Percentiles rank a stretch among this genome's conserved stretches.
These are phyloP conservation scores for Lepas anatifera DNA, from an alignment of 2,888 invertebrate species.

Conservation along the genomic window DNA sequence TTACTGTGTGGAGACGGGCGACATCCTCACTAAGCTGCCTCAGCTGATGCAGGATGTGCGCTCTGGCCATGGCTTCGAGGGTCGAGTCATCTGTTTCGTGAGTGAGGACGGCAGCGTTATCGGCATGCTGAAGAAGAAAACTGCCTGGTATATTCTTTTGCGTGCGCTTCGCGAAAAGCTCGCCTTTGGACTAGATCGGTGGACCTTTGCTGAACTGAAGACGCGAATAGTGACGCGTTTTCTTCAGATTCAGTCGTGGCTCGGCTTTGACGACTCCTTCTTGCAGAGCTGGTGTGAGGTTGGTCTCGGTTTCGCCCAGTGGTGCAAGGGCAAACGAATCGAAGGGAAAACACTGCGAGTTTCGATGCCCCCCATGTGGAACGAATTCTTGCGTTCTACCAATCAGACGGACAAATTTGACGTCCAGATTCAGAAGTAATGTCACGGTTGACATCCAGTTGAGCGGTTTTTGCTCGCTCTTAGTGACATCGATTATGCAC, in stretches of 20 bases:
- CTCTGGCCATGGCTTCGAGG: slow-evolving; percentile 31
- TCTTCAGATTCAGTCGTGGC: slow-evolving; percentile 34
- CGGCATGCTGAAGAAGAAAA: slow-evolving; percentile 37
- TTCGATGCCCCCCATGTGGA: neutral
- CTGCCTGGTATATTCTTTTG: slow-evolving; percentile 34
- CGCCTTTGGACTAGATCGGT: slow-evolving; percentile 18
- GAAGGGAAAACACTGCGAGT: neutral
- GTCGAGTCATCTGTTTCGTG: slow-evolving; percentile 36
- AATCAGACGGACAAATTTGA: neutral
- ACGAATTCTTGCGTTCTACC: neutral
- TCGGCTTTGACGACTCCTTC: slow-evolving; percentile 28
- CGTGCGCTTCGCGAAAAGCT: slow-evolving; percentile 27
- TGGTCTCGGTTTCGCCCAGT: neutral
- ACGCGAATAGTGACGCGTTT: slow-evolving; percentile 30
- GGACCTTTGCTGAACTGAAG: slow-evolving; percentile 23
- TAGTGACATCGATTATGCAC: too few species aligned
- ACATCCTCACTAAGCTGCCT: slow-evolving; percentile 26
- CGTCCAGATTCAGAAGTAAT: too few species aligned
- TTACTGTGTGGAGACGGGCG: slow-evolving; percentile 29
- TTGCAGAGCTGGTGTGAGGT: slow-evolving; percentile 22
- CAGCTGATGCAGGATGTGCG: slow-evolving; percentile 32
- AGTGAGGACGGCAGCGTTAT: slow-evolving; percentile 32
- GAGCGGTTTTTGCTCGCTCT: too few species aligned
- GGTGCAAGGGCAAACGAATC: neutral
- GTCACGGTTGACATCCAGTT: too few species aligned